phyloP scores from a whole-genome alignment of 1,140 invertebrate species.

The Ephestia elutella region DNA sequence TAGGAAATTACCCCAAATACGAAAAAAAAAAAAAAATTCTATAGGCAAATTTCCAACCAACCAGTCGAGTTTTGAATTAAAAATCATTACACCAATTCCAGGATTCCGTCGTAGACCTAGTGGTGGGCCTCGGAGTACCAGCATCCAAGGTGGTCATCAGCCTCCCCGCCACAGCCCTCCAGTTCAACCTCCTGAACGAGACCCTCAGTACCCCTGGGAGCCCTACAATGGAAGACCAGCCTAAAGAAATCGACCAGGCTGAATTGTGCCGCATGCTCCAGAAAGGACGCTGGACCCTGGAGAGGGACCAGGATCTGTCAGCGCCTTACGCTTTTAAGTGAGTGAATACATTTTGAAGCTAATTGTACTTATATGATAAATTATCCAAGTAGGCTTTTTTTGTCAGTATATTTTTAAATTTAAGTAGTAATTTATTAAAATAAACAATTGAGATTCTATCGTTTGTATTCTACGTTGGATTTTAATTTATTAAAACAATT shows the following conservation, averaged over 20 bases:
- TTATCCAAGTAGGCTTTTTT: no score
- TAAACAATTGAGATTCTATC: no score
- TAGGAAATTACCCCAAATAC: no score
- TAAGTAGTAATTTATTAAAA: no score
- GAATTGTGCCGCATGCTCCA: conserved; percentile 79
- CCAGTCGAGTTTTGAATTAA: background rate
- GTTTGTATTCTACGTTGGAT: no score
- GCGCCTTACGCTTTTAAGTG: conserved; percentile 84
- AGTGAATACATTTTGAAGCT: conserved; percentile 19
- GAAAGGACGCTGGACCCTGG: conserved; percentile 81
- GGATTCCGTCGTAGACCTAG: conserved; percentile 86
- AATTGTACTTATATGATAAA: no score
- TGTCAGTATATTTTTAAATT: no score
- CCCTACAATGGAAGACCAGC: conserved; percentile 73
- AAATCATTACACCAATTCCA: conserved; percentile 35
- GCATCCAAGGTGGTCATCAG: conserved; percentile 81
- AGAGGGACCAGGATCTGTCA: conserved; percentile 86
- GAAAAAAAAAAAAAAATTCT: no score
- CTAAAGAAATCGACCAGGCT: conserved; percentile 75
- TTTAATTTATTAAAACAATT: no score
- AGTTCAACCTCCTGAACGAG: conserved; percentile 79
- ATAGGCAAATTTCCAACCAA: no score
- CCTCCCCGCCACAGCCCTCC: conserved; percentile 79
- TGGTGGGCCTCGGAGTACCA: conserved; percentile 81
- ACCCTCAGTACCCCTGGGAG: conserved; percentile 81